Evolutionary conservation across 2,888 invertebrate species (phyloP), one percentile per base, ranked within the genome.

Genomic region (Xanthia icteritia): DNA sequence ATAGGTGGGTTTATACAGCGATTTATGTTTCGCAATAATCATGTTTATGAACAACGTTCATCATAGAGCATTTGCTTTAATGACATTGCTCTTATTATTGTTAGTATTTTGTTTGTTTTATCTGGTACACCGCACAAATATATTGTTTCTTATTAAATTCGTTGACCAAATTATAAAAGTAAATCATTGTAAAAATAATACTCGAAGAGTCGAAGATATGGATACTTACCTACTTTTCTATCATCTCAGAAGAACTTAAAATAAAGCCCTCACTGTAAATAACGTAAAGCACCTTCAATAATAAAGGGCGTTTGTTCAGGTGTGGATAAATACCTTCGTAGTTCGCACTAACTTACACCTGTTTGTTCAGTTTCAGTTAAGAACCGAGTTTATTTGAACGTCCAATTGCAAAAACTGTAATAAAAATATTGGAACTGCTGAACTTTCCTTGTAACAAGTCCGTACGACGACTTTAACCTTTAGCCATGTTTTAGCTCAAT

Each of bases 251-350:
- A 77, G 67, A 67, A 75, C 81, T 82, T 84, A 76, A 65, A 79
- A 77, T 79, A 84, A 85, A 86, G 80, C 80, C 84, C 84, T 87
- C 84, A 68, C 51, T 74, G 70, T 67, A 83, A 82, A 79, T 72
- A 86, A 84, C 76, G 81, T 80, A 76, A 86, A 89, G 86, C 85
- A 88, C 89, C 90, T 31, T 2, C 2, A 31, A 45, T 45, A 87
- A 91, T 83, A 67, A 68, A 88, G 77, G 86, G 84, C 83, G 85
- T 91, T 92, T 91, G 89, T 88, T 90, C 93, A 93, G 91, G 90
- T 93, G 92, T 82, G 83, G 85, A 84, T 80, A 84, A 90, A 86
- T 86, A 83, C 70, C 48, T 73, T 71, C 61, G 42, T 69, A 83
- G 79, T 83, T 80, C 60, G 58, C 51, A 89, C 88, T 90, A 89